These are phyloP conservation scores for Sepiola atlantica DNA, from an alignment of 2,888 invertebrate species.

Conservation along the genomic window DNA sequence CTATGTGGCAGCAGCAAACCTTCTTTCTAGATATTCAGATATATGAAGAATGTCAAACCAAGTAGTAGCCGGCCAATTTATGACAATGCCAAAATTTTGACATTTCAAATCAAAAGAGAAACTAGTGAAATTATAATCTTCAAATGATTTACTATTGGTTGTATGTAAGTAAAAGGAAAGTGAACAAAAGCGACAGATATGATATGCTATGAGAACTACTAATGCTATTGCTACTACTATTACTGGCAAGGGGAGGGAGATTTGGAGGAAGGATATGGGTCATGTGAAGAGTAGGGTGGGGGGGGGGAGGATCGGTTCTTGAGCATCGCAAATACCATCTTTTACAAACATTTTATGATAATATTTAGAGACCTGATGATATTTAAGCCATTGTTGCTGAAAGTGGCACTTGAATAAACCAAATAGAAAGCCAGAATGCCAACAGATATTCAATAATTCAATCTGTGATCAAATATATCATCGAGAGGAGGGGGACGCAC, in stretches of 20 bases:
- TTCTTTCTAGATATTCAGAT: background rate
- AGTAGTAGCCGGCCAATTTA: background rate
- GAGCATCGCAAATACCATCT: background rate
- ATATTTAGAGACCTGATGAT: background rate
- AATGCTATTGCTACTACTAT: background rate
- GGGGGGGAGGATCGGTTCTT: background rate
- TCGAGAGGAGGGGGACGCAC: background rate
- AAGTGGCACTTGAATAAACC: background rate
- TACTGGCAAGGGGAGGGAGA: background rate
- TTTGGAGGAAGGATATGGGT: background rate
- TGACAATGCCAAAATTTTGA: background rate
- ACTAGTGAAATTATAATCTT: background rate
- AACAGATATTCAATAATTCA: background rate
- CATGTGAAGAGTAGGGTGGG: background rate
- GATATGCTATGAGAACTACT: background rate
- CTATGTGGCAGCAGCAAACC: background rate
- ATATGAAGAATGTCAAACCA: too few species aligned
- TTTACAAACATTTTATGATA: background rate
- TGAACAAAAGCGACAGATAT: background rate
- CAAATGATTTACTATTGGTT: background rate
- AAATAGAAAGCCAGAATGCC: background rate
- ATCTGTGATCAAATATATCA: background rate
- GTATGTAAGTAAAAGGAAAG: background rate
- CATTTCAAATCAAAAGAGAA: background rate
- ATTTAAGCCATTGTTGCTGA: background rate